Evolutionary conservation across 1,140 invertebrate genomes (phyloP).

Genomic region (Achroia grisella): DNA sequence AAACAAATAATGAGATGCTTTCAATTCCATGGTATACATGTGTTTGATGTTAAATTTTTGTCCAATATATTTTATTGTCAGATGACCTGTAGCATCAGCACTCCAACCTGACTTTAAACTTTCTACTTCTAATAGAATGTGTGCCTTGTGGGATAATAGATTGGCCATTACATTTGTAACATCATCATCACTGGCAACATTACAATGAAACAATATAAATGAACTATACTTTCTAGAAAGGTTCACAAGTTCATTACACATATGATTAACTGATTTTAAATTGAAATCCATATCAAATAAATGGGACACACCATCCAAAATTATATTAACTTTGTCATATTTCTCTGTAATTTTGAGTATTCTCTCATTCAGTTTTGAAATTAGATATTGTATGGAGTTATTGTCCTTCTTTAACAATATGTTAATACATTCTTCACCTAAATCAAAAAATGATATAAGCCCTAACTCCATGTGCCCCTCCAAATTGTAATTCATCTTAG

Average conservation of each 20-base stretch:
- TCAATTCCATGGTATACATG: constrained; percentile 45
- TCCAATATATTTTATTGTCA: constrained; percentile 71
- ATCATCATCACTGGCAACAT: constrained; percentile 71
- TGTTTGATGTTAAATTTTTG: constrained; percentile 56
- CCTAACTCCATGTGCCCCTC: constrained; percentile 73
- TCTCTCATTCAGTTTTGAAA: constrained; percentile 34
- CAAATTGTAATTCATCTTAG: constrained; percentile 82
- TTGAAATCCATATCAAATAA: constrained; percentile 77
- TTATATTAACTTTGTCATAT: constrained; percentile 70
- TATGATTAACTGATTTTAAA: constrained; percentile 69
- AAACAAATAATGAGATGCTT: constrained; percentile 74
- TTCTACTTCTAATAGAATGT: constrained; percentile 77
- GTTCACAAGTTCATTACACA: constrained; percentile 71
- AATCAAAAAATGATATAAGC: constrained; percentile 67
- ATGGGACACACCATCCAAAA: constrained; percentile 82
- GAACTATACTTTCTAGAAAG: constrained; percentile 40
- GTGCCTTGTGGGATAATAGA: constrained; percentile 75
- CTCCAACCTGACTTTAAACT: constrained; percentile 79
- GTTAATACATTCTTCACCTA: constrained; percentile 58
- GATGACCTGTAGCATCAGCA: constrained; percentile 79
- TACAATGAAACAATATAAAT: constrained; percentile 46
- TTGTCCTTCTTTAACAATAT: constrained; percentile 70
- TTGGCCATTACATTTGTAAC: constrained; percentile 74
- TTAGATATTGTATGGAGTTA: constrained; percentile 42
- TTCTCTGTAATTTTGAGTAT: constrained; percentile 34